Conservation (phyloP, 1,140 invertebrate species). For the Drusus annulatus region DNA sequence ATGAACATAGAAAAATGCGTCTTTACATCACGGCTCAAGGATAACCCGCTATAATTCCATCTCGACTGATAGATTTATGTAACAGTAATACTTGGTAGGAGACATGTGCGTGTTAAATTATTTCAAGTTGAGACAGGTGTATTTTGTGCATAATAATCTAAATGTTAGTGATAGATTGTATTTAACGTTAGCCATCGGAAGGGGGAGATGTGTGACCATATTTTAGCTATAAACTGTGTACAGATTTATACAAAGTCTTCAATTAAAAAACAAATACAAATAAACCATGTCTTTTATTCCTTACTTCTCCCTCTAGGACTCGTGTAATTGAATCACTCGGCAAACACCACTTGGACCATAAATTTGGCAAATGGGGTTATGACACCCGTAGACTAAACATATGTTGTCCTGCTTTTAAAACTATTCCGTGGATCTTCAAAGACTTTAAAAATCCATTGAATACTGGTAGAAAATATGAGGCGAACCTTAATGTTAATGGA, state of each 20-base stretch:
- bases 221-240: conserved; percentile 23
- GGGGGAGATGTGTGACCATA: not conserved
- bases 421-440: no score
- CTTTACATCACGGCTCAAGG: conserved; percentile 32
- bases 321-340: no score
- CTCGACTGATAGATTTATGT: conserved; percentile 52
- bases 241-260: conserved; percentile 41
- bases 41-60: conserved; percentile 36
- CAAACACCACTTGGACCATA: no score
- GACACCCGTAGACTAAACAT: no score
- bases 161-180: conserved; percentile 25
- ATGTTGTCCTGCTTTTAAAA: no score
- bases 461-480: no score
- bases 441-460: no score
- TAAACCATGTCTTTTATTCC: conserved; percentile 24
- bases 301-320: not conserved
- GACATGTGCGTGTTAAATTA: not conserved
- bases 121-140: not conserved
- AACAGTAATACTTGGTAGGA: not conserved
- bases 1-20: conserved; percentile 39
- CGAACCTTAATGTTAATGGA: no score
- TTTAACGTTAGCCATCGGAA: conserved; percentile 17
- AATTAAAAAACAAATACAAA: conserved; percentile 40
- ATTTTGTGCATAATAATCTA: conserved; percentile 25
- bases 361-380: no score